These are phyloP conservation scores for Saturnia japonica DNA, from an alignment of 2,888 invertebrate genomes.

Conservation along the genomic window DNA sequence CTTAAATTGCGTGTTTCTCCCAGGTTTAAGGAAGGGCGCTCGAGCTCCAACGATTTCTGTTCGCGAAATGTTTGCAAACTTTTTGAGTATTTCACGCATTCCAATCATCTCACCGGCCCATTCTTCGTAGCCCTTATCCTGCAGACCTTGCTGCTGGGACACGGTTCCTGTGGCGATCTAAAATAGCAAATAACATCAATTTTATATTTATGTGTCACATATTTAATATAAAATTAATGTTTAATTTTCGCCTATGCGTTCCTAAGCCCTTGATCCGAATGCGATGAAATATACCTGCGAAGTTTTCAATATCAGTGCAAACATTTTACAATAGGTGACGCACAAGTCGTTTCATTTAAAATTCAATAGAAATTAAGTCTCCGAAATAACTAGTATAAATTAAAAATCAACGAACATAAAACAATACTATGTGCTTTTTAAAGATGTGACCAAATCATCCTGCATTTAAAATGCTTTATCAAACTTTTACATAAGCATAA, in stretches of 20 bases:
- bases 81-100: slow-evolving; percentile 92
- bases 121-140: slow-evolving; percentile 94
- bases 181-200: slow-evolving; percentile 22
- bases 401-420: not conserved
- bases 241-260: too few relatives aligned
- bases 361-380: too few relatives aligned
- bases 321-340: too few relatives aligned
- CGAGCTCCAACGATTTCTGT: slow-evolving; percentile 93
- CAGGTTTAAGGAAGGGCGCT: slow-evolving; percentile 95
- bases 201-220: slow-evolving; percentile 17
- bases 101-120: slow-evolving; percentile 98
- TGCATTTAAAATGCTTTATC: not conserved
- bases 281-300: too few relatives aligned
- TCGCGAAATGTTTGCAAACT: slow-evolving; percentile 91
- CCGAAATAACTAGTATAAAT: too few relatives aligned
- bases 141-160: slow-evolving; percentile 89
- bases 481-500: not conserved
- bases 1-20: slow-evolving; percentile 95
- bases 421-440: not conserved
- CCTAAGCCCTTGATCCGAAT: too few relatives aligned
- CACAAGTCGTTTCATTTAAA: too few relatives aligned
- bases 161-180: slow-evolving; percentile 84
- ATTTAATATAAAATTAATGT: too few relatives aligned
- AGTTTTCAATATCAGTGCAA: too few relatives aligned
- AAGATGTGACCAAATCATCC: not conserved